Conservation (phyloP, 1,140 invertebrate species). For the Tetramorium alpestre region DNA sequence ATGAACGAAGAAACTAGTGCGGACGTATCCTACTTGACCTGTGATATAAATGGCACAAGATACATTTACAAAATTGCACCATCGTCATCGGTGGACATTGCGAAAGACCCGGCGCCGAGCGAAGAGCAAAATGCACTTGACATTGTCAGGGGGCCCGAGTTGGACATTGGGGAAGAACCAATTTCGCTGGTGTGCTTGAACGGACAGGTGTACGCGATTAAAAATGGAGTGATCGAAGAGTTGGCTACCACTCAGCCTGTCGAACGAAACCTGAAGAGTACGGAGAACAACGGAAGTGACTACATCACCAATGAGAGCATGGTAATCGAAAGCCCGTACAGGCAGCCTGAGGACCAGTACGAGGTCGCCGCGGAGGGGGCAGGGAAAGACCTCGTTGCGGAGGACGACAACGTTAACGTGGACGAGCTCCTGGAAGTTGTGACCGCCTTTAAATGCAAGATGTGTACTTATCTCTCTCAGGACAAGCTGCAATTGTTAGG, state of each 20-base stretch:
- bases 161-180: slow-evolving; percentile 70
- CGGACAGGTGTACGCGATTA: slow-evolving; percentile 75
- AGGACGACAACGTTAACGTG: slow-evolving; percentile 74
- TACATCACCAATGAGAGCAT: slow-evolving; percentile 63
- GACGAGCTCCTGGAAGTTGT: slow-evolving; percentile 82
- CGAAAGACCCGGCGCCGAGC: slow-evolving; percentile 22
- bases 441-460: slow-evolving; percentile 82
- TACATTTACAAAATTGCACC: slow-evolving; percentile 73
- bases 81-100: slow-evolving; percentile 50
- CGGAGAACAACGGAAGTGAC: slow-evolving; percentile 49
- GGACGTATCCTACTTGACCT: slow-evolving; percentile 74
- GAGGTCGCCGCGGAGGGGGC: slow-evolving; percentile 55
- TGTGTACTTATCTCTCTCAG: slow-evolving; percentile 81
- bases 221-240: slow-evolving; percentile 78
- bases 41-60: slow-evolving; percentile 78
- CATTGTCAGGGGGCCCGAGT: slow-evolving; percentile 48
- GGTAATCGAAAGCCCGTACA: slow-evolving; percentile 52
- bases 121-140: slow-evolving; percentile 61
- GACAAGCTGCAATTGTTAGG: slow-evolving; percentile 77
- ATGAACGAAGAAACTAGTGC: slow-evolving; percentile 71
- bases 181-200: slow-evolving; percentile 77
- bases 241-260: slow-evolving; percentile 72
- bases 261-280: slow-evolving; percentile 67
- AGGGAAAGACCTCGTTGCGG: slow-evolving; percentile 64
- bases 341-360: slow-evolving; percentile 62